These are phyloP conservation scores for Panopea generosa DNA, from an alignment of 2,888 invertebrate species.

Conservation along the genomic window DNA sequence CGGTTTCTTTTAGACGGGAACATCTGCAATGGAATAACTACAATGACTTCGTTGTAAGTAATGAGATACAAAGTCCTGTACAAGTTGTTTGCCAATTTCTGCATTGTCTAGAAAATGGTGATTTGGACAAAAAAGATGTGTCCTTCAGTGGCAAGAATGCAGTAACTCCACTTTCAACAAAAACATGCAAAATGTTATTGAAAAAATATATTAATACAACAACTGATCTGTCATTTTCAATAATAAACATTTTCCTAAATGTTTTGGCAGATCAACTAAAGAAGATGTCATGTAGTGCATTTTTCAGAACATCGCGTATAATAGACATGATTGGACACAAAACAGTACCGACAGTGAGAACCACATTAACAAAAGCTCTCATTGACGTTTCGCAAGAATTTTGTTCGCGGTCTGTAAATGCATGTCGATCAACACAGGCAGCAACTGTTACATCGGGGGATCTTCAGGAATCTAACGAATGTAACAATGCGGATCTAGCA, in stretches of 20 bases:
- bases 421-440: conserved; percentile 37
- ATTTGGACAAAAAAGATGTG: conserved; percentile 58
- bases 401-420: conserved; percentile 41
- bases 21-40: conserved; percentile 60
- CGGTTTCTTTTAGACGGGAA: conserved; percentile 55
- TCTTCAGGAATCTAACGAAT: neutral
- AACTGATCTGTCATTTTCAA: conserved; percentile 56
- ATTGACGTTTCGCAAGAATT: conserved; percentile 51
- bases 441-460: neutral
- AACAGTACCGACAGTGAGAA: conserved; percentile 16
- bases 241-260: conserved; percentile 62
- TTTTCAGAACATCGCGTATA: conserved; percentile 54
- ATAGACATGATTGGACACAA: conserved; percentile 51
- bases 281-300: conserved; percentile 68
- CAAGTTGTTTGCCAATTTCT: conserved; percentile 72
- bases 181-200: conserved; percentile 51
- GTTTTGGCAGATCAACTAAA: conserved; percentile 74
- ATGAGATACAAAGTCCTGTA: conserved; percentile 64
- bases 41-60: conserved; percentile 49
- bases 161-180: conserved; percentile 35
- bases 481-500: neutral
- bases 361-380: conserved; percentile 41
- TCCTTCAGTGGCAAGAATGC: conserved; percentile 37
- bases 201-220: conserved; percentile 40
- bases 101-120: conserved; percentile 31